Evolutionary conservation across 2,113 vertebrate genomes (phyloP).

Genomic region (Lepus americanus): DNA sequence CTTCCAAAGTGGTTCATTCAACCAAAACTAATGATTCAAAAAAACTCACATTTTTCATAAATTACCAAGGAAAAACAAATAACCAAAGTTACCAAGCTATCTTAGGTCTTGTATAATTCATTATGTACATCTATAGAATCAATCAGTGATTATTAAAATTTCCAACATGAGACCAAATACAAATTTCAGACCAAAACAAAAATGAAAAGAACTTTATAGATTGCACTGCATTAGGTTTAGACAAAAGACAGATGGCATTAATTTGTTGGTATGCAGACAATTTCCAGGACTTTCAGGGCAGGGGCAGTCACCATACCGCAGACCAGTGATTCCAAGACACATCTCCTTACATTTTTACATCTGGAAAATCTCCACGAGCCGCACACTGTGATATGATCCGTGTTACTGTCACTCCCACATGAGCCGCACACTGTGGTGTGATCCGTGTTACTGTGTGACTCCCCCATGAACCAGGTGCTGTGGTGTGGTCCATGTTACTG

Average conservation of each 20-base stretch:
- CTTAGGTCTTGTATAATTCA: neutral
- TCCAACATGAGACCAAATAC: neutral
- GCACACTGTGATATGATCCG: neutral
- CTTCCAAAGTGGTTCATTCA: slow-evolving; percentile 33
- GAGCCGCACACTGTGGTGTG: too few species aligned
- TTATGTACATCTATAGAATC: slow-evolving; percentile 20
- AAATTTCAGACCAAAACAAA: slow-evolving; percentile 47
- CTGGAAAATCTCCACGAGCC: slow-evolving; percentile 42
- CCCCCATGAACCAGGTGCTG: too few species aligned
- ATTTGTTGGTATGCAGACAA: slow-evolving; percentile 58
- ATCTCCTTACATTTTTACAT: slow-evolving; percentile 27
- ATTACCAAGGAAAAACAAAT: slow-evolving; percentile 24
- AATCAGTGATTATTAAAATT: slow-evolving; percentile 49
- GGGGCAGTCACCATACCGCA: neutral
- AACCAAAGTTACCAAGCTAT: slow-evolving; percentile 9
- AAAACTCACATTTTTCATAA: slow-evolving; percentile 1
- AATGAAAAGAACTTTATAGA: slow-evolving; percentile 4
- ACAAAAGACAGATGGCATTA: slow-evolving; percentile 58
- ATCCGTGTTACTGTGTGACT: too few species aligned
- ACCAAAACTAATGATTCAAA: slow-evolving; percentile 52
- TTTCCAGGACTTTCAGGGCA: slow-evolving; percentile 50
- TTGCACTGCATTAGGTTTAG: slow-evolving; percentile 29
- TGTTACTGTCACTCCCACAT: too few species aligned
- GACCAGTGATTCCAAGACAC: neutral
- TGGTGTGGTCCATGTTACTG: too few species aligned